Conservation (phyloP, 2,888 invertebrate species). For the Coelopa pilipes region DNA sequence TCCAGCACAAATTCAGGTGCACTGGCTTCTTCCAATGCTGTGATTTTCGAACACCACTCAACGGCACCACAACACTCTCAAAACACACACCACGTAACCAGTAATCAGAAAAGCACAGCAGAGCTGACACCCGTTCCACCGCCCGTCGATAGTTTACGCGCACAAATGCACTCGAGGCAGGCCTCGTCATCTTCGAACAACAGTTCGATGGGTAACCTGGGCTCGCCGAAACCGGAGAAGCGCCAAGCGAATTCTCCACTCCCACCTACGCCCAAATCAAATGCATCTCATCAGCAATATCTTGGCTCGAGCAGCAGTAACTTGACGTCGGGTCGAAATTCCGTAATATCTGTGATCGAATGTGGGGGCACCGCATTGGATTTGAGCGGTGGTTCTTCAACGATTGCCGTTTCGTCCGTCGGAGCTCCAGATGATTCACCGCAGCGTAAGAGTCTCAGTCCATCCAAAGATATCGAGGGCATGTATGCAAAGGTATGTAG, state of each 20-base stretch:
- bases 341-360: conserved; percentile 66
- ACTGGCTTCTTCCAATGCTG: conserved; percentile 29
- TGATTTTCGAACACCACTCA: conserved; percentile 30
- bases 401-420: conserved; percentile 28
- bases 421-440: conserved; percentile 51
- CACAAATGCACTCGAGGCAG: conserved; percentile 69
- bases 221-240: conserved; percentile 90
- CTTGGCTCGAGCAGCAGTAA: conserved; percentile 60
- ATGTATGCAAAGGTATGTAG: conserved; percentile 86
- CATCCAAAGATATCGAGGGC: conserved; percentile 81
- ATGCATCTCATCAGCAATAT: conserved; percentile 49
- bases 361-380: conserved; percentile 48
- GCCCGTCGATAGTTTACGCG: conserved; percentile 73
- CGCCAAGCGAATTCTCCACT: conserved; percentile 89
- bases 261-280: conserved; percentile 78
- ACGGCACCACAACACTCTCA: conserved; percentile 18
- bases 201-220: conserved; percentile 76
- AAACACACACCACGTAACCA: conserved; percentile 40
- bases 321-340: conserved; percentile 64
- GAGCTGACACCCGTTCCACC: conserved; percentile 67
- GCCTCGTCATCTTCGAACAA: conserved; percentile 74
- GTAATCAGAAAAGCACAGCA: conserved; percentile 38
- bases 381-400: conserved; percentile 48
- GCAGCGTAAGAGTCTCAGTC: conserved; percentile 68
- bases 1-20: conserved; percentile 42